phyloP scores from a whole-genome alignment of 2,113 vertebrate species.

The Ophthalmolycus amberensis region DNA sequence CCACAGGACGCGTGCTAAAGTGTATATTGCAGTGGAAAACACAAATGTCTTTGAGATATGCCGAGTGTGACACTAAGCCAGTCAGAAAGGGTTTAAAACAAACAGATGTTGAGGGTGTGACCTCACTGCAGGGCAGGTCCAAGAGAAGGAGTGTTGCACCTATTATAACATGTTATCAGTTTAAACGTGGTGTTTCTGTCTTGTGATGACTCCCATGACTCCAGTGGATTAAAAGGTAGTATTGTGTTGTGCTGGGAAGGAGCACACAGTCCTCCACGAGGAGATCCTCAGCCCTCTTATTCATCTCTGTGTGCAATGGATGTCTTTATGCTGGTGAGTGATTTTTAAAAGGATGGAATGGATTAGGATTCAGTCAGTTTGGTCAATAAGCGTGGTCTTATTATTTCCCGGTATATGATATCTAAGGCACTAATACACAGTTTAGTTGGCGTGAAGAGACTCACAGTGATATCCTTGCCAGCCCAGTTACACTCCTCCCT shows the following conservation, averaged over 20 bases:
- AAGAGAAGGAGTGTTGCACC: slow-evolving; percentile 54
- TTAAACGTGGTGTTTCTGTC: slow-evolving; percentile 53
- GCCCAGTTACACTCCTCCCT: slow-evolving; percentile 99
- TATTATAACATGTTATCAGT: slow-evolving; percentile 57
- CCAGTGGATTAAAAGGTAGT: slow-evolving; percentile 67
- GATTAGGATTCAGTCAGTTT: neutral
- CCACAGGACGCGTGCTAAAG: neutral
- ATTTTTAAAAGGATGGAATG: neutral
- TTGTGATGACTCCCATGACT: slow-evolving; percentile 73
- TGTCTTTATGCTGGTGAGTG: slow-evolving; percentile 4
- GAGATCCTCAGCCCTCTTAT: slow-evolving; percentile 21
- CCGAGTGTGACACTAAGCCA: neutral
- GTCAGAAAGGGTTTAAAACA: slow-evolving; percentile 23
- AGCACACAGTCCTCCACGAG: slow-evolving; percentile 40
- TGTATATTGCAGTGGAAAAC: neutral
- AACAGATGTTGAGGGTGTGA: slow-evolving; percentile 45
- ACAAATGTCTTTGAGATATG: neutral
- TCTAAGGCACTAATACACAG: neutral
- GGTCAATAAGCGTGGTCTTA: neutral
- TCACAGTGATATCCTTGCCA: slow-evolving; percentile 96
- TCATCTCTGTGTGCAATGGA: neutral
- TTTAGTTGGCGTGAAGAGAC: slow-evolving; percentile 47
- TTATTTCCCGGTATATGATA: neutral
- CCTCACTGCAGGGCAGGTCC: slow-evolving; percentile 48
- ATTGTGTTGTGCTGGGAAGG: slow-evolving; percentile 58